These are phyloP conservation scores for Myotis davidii DNA, from an alignment of 2,113 vertebrate species.

Conservation along the genomic window DNA sequence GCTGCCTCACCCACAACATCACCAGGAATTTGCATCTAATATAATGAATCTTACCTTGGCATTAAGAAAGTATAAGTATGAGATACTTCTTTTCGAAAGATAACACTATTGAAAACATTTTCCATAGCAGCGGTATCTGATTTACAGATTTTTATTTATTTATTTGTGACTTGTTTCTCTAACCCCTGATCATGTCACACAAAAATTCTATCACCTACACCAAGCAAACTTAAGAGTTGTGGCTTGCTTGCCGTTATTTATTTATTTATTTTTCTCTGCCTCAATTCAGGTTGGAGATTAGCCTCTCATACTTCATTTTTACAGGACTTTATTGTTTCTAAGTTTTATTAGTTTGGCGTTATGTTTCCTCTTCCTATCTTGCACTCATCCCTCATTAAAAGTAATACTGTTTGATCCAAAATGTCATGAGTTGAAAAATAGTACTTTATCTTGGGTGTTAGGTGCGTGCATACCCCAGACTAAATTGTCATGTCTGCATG, in stretches of 20 bases:
- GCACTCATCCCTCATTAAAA: not conserved
- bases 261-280: not conserved
- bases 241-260: not conserved
- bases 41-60: not conserved
- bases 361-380: not conserved
- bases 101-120: not conserved
- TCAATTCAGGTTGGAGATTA: not conserved
- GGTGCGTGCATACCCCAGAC: not conserved
- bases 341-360: not conserved
- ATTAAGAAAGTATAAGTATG: not conserved
- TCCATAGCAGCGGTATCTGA: not conserved
- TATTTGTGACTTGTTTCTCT: not conserved
- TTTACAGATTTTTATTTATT: not conserved
- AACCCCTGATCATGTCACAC: not conserved
- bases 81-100: not conserved
- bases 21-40: not conserved
- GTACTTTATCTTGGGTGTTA: not conserved
- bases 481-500: not conserved
- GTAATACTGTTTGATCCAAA: conserved; percentile 1
- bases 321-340: not conserved
- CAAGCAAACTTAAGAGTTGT: not conserved
- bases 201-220: not conserved
- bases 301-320: not conserved
- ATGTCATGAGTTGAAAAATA: not conserved
- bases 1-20: not conserved